A percentile compares a stretch with the other conserved stretches of the same genome.
Evolutionary conservation across 2,113 vertebrate species (phyloP).

Genomic region (Tenebrosternarchus preto): DNA sequence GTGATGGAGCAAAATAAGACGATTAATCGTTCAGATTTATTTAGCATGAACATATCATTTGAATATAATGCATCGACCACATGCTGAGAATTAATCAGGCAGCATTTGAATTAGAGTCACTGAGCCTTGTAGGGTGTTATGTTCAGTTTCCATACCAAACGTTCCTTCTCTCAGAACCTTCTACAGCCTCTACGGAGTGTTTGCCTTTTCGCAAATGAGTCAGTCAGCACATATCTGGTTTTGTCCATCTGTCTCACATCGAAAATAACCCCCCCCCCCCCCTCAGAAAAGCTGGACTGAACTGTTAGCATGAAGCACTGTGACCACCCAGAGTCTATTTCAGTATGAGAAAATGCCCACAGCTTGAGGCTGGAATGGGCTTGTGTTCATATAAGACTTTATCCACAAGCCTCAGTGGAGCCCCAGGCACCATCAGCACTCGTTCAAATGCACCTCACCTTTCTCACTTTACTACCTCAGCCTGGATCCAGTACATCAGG

Average conservation of each 20-base stretch:
- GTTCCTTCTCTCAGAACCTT: not conserved
- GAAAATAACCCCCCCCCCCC: constrained; percentile 15
- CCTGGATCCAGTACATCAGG: constrained; percentile 34
- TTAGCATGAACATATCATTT: too few species aligned
- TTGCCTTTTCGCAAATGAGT: constrained; percentile 11
- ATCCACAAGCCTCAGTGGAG: constrained; percentile 35
- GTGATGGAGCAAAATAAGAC: not conserved
- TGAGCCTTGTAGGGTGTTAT: not conserved
- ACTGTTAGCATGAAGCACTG: constrained; percentile 1
- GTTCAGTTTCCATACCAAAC: not conserved
- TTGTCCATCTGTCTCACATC: constrained; percentile 18
- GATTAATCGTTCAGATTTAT: too few species aligned
- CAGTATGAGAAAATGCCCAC: constrained; percentile 50
- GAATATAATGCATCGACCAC: not conserved
- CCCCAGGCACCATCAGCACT: constrained; percentile 26
- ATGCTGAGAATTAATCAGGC: not conserved
- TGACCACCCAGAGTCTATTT: constrained; percentile 47
- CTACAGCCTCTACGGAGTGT: not conserved
- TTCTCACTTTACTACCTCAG: constrained; percentile 10
- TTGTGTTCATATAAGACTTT: constrained; percentile 52
- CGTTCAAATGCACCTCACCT: constrained; percentile 44
- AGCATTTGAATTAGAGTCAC: not conserved
- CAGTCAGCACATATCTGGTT: constrained; percentile 2
- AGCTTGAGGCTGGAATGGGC: constrained; percentile 40
- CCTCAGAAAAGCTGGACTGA: constrained; percentile 23